These are phyloP conservation scores for Oxytorus armatus DNA, from an alignment of 2,888 invertebrate species.

Conservation along the genomic window DNA sequence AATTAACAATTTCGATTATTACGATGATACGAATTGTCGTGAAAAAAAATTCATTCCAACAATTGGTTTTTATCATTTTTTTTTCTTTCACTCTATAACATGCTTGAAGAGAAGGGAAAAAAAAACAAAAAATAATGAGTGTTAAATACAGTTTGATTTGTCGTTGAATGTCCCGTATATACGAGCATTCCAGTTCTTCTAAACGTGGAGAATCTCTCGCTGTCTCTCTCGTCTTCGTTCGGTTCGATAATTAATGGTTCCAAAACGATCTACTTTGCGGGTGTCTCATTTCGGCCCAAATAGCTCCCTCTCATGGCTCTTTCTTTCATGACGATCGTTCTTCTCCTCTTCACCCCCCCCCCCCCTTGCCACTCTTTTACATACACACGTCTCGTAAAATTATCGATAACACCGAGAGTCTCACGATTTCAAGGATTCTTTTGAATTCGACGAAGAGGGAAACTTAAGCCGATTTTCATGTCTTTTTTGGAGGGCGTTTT, in stretches of 20 bases:
- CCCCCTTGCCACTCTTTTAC: background rate
- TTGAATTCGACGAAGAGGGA: too few species aligned
- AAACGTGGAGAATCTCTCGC: conserved; percentile 19
- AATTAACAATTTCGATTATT: too few species aligned
- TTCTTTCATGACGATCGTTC: conserved; percentile 28
- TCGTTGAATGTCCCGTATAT: conserved; percentile 24
- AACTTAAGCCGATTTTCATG: too few species aligned
- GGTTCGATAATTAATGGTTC: conserved; percentile 82
- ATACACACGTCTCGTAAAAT: background rate
- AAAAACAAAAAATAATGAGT: too few species aligned
- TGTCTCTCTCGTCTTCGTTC: conserved; percentile 34
- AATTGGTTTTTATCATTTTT: too few species aligned
- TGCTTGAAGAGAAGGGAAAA: too few species aligned
- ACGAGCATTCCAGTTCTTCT: conserved; percentile 62
- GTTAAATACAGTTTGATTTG: too few species aligned
- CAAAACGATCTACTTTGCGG: conserved; percentile 81
- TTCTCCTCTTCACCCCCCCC: background rate
- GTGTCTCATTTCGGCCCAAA: conserved; percentile 80
- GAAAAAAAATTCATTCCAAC: too few species aligned
- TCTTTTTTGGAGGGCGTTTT: too few species aligned
- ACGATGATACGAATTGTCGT: too few species aligned
- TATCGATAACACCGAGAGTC: background rate
- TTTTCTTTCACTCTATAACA: conserved; percentile 26
- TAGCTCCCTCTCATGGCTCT: conserved; percentile 71
- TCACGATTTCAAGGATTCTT: too few species aligned